Conservation (phyloP, 2,888 invertebrate genomes). For the Hydropsyche betteni region DNA sequence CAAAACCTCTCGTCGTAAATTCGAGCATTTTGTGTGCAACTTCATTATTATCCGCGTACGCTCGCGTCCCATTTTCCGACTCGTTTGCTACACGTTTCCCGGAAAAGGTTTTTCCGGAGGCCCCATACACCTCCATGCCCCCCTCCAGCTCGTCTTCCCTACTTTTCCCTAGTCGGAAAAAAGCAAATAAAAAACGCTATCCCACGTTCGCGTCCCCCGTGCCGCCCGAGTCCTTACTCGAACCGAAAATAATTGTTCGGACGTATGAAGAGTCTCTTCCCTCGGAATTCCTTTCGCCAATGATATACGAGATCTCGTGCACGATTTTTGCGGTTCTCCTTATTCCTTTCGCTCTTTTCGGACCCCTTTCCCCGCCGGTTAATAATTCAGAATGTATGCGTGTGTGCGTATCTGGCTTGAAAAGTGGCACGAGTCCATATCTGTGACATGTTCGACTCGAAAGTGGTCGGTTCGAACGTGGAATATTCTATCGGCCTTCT, state of each 20-base stretch:
- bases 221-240: background rate
- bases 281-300: background rate
- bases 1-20: slow-evolving; percentile 9
- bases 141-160: background rate
- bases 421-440: slow-evolving; percentile 21
- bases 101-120: slow-evolving; percentile 33
- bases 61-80: slow-evolving; percentile 41
- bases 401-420: background rate
- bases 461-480: background rate
- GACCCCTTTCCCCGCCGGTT: too few species aligned
- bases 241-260: slow-evolving; percentile 22
- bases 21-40: slow-evolving; percentile 36
- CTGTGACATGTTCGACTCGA: slow-evolving; percentile 18
- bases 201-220: slow-evolving; percentile 1
- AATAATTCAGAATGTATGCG: too few species aligned
- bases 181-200: slow-evolving; percentile 19
- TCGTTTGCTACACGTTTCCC: slow-evolving; percentile 38
- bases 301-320: too few species aligned
- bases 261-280: slow-evolving; percentile 8
- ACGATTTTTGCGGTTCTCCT: too few species aligned
- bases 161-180: background rate
- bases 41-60: slow-evolving; percentile 30
- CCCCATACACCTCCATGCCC: background rate
- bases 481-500: slow-evolving; percentile 24
- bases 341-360: too few species aligned